Evolutionary conservation across 1,140 invertebrate species (phyloP), one percentile per base, ranked within the genome.

Genomic region (Drosophila pachea): DNA sequence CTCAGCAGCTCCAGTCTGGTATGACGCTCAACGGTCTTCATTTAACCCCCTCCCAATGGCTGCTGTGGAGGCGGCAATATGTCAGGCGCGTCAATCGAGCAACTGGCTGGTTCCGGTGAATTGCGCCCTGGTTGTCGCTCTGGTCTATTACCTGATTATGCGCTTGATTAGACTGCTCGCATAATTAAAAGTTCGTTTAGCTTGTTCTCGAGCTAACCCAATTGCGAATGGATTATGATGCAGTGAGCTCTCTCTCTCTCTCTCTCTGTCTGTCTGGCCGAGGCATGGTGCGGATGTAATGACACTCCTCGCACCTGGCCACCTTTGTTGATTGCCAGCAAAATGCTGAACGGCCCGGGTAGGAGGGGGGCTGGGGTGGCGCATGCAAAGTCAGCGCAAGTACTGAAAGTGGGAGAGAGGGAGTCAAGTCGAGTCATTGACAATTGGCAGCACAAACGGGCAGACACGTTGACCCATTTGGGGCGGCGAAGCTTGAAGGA

Each of bases 391-490:
- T 78, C 60, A 78, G 76, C 70, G 60, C 29, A 43, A 63, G 60
- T 54, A 33, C 47, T 48, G 31, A 52, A 31, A 62, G 32, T n/a
- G 40, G 32, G 7, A 48, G 11, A 11, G 5, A 61, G 22, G 7
- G 12, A 52, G 0, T 32, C 32, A 47, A 40, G 22, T 42, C 6
- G 16, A n/a, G n/a, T 22, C 9, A 58, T 67, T 82, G 78, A 83
- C 78, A 82, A 82, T 82, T 82, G 78, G 54, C 78, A 70, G 62
- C 69, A 64, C 45, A 78, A 66, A 74, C 22, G 22, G 22, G 62
- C 63, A 78, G 78, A 83, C 78, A 74, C 83, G 78, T 82, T 82
- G 78, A 83, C 78, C 78, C 75, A 82, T 83, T 82, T 81, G 12
- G n/a, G 12, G 5, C 2, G 42, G 6, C n/a, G 12, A 12, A 31